phyloP scores from a whole-genome alignment of 2,888 invertebrate species.

The Troides oblongomaculatus region DNA sequence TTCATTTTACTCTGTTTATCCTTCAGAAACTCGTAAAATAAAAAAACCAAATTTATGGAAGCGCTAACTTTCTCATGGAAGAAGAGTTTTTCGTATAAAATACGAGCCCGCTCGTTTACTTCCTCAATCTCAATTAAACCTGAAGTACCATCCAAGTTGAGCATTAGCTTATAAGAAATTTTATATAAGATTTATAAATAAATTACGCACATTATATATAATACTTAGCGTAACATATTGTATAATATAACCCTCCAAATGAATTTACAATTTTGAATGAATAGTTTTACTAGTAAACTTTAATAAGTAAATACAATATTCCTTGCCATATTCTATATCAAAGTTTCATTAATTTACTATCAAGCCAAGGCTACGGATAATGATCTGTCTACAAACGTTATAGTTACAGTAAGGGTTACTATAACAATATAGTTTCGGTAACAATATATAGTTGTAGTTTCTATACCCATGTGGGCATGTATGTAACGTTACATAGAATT shows the following conservation, averaged over 20 bases:
- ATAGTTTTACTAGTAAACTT: not conserved
- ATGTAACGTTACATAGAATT: too few relatives aligned
- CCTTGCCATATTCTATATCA: not conserved
- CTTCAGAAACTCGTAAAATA: slow-evolving; percentile 4
- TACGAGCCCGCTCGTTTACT: slow-evolving; percentile 3
- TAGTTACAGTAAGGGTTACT: too few relatives aligned
- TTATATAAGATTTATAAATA: not conserved
- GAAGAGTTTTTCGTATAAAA: slow-evolving; percentile 2
- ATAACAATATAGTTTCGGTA: too few relatives aligned
- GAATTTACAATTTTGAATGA: not conserved
- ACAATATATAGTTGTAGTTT: too few relatives aligned
- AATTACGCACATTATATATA: not conserved
- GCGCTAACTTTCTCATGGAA: slow-evolving; percentile 4
- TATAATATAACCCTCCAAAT: too few relatives aligned
- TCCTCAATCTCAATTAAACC: slow-evolving; percentile 1
- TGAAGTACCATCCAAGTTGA: not conserved
- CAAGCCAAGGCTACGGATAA: not conserved
- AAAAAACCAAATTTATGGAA: slow-evolving; percentile 7
- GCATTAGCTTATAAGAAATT: slow-evolving; percentile 1
- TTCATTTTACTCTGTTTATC: slow-evolving; percentile 8
- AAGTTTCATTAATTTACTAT: not conserved
- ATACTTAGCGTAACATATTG: not conserved
- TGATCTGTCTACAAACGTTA: not conserved
- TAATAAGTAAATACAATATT: not conserved
- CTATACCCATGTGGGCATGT: too few relatives aligned